These are phyloP conservation scores for Sitta europaea DNA, from an alignment of 2,113 vertebrate species.

Conservation along the genomic window DNA sequence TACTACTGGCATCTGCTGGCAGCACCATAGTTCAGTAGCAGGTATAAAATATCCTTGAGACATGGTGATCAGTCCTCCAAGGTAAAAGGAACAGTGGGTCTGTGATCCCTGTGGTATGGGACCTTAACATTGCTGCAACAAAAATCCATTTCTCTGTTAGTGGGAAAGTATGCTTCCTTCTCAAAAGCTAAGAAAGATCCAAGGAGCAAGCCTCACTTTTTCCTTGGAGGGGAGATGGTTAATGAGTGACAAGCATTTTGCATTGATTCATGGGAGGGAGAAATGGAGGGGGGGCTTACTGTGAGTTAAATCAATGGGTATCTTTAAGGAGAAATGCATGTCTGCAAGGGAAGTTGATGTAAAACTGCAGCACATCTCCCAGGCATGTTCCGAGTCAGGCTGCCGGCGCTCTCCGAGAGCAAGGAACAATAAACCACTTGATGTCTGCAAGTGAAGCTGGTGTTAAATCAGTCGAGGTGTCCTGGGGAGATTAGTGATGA, in stretches of 20 bases:
- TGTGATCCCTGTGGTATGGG: neutral
- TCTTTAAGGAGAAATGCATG: slow-evolving; percentile 27
- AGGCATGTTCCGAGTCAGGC: slow-evolving; percentile 24
- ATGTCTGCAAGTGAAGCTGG: slow-evolving; percentile 53
- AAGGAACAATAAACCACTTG: slow-evolving; percentile 58
- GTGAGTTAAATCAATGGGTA: slow-evolving; percentile 32
- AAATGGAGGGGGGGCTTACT: neutral
- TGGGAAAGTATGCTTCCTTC: neutral
- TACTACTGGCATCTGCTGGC: neutral
- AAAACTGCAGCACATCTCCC: slow-evolving; percentile 31
- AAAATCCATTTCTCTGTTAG: neutral
- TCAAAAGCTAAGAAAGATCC: neutral
- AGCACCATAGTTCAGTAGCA: neutral
- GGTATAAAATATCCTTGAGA: neutral
- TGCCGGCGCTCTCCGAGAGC: neutral
- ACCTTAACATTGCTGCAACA: neutral
- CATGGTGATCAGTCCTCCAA: neutral
- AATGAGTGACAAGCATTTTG: neutral
- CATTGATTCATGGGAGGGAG: neutral
- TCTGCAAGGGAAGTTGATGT: slow-evolving; percentile 29
- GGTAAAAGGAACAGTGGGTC: neutral
- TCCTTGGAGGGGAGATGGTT: neutral
- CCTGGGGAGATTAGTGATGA: slow-evolving; percentile 55
- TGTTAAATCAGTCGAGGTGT: slow-evolving; percentile 64
- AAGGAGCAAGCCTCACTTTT: neutral